Evolutionary conservation across 2,113 vertebrate species (phyloP), one percentile per base, ranked within the genome.

Genomic region (Dasyornis broadbenti): DNA sequence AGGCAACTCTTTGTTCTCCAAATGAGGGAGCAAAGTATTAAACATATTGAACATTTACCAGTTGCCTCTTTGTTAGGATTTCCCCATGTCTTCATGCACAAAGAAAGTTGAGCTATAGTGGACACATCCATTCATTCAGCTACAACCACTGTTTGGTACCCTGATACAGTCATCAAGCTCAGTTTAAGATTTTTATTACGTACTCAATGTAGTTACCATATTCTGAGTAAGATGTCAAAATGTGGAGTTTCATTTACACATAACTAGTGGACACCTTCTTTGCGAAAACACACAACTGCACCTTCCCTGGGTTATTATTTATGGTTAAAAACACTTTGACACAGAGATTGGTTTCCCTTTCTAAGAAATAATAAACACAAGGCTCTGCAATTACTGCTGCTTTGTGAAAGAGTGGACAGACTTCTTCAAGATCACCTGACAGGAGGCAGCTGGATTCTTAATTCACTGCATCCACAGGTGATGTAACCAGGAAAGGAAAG

Each of bases 1-100:
- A 96, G 79, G 47, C 90, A 60, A 73, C 44, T 59, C 93, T 93
- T 96, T 96, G 94, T 96, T 92, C 82, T 81, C 82, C 68, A 88
- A 92, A 93, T 83, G 85, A 93, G 82, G 72, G 39, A 93, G 44
- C 59, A 28, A 80, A 86, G 50, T 81, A 88, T 93, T 80, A 81
- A 95, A 86, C 71, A 75, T 95, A 88, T 37, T 90, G 87, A 88
- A 83, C 88, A 35, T 90, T 73, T 92, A 97, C 79, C 47, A 81
- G 79, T 91, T 80, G 23, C 24, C 24, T 90, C 45, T 70, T 42
- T 47, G 37, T 79, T 44, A 59, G 92, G 71, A 70, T 82, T 94
- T 63, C 90, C 59, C 56, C 40, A 3, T 23, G 11, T n/a, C 84
- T 91, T 83, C 19, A 22, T 28, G 18, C 31, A 92, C 82, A 70